Base-by-base conservation (phyloP, 2,888 invertebrate genomes). In the Hydrotaea cyrtoneurina region DNA sequence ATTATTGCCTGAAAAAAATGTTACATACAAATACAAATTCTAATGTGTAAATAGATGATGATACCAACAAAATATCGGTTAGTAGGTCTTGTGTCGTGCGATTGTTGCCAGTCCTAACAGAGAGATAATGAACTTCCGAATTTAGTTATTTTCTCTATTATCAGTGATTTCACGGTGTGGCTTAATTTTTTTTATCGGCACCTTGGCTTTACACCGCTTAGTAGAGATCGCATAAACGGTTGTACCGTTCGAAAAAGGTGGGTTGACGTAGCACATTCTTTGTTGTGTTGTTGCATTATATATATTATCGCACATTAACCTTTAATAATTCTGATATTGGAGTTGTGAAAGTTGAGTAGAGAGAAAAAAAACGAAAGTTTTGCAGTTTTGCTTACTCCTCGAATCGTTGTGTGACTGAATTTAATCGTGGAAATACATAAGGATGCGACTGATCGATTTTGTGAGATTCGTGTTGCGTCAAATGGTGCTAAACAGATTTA, bases 241-340 rank as follows among this genome's bases (percentile, higher is more conserved):
- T n/a, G n/a, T n/a, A n/a, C n/a, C 43, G 15, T 15, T 43, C 10
- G 13, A 23, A 46, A 62, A 46, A 21, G 5, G 21, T n/a, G 53
- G 26, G 72, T 57, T 26, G 59, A 78, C 79, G 79, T 73, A 64
- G 79, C 78, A 72, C 11, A 19, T 15, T 53, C 26, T 59, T 74
- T 59, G 3, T 46, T 64, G 7, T 31, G 8, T 26, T 55, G 11
- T 15, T 43, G 10, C 31, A 31, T 7, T 31, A 10, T 74, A 21
- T 69, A 11, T 26, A 39, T 79, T 71, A 76, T 76, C 80, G 80
- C 75, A 76, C 80, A 46, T 76, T 76, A 80, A 80, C 80, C 76
- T 71, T 62, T 57, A 1, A 11, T 26, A 26, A 46, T 21, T 17
- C n/a, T 57, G 21, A 15, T 39, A 39, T 71, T 15, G 31, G 53